phyloP scores from a whole-genome alignment of 64 coral and sea anemone species.

The Montipora efflorescens region DNA sequence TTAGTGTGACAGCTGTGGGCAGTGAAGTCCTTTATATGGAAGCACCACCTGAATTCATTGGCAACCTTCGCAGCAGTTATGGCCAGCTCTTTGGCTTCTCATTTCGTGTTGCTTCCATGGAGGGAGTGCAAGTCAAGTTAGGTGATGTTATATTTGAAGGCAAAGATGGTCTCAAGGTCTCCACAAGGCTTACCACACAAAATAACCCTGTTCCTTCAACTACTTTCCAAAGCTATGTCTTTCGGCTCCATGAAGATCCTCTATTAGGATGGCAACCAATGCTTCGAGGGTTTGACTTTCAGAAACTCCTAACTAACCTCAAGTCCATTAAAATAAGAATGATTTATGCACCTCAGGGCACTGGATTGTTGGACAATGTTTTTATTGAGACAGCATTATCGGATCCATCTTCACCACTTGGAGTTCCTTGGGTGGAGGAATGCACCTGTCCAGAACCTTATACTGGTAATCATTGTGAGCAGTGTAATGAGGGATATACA shows the following conservation, averaged over 20 bases:
- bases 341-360: slow-evolving; percentile 94
- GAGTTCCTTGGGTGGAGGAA: slow-evolving; percentile 93
- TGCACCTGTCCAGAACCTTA: slow-evolving; percentile 89
- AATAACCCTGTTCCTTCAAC: slow-evolving; percentile 80
- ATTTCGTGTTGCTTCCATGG: slow-evolving; percentile 77
- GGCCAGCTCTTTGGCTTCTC: slow-evolving; percentile 86
- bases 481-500: slow-evolving; percentile 81
- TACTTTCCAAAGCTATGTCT: slow-evolving; percentile 85
- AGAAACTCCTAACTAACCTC: slow-evolving; percentile 80
- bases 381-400: slow-evolving; percentile 87
- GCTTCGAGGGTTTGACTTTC: slow-evolving; percentile 81
- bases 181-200: slow-evolving; percentile 81
- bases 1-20: slow-evolving; percentile 79
- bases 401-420: slow-evolving; percentile 55
- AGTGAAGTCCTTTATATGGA: slow-evolving; percentile 75
- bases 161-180: slow-evolving; percentile 73
- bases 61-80: slow-evolving; percentile 86
- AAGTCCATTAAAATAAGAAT: slow-evolving; percentile 86
- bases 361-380: slow-evolving; percentile 90
- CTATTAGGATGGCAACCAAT: slow-evolving; percentile 92
- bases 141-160: slow-evolving; percentile 84
- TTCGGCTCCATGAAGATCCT: slow-evolving; percentile 89
- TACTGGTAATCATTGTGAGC: slow-evolving; percentile 74
- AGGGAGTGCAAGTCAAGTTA: slow-evolving; percentile 69
- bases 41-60: slow-evolving; percentile 68